Conservation (phyloP, 2,888 invertebrate genomes). For the Drosophila falleni region DNA sequence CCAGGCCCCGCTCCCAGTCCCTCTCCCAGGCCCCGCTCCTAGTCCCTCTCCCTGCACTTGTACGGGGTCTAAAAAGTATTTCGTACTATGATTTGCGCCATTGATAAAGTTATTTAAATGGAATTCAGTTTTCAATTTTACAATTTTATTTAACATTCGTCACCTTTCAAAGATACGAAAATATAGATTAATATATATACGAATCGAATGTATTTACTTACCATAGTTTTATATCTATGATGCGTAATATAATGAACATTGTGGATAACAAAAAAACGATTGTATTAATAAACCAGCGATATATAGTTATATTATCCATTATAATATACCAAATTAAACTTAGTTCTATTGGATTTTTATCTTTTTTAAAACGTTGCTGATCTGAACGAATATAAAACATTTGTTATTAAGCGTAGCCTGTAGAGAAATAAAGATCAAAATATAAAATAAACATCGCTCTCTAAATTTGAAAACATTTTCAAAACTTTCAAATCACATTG, state of each 20-base stretch:
- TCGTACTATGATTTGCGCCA: too few species aligned
- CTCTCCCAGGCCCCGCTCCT: too few species aligned
- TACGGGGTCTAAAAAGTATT: too few species aligned
- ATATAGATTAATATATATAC: not conserved
- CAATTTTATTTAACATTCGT: not conserved
- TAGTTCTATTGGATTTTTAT: not conserved
- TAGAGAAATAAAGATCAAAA: not conserved
- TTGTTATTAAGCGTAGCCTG: not conserved
- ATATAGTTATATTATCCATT: conserved; percentile 8
- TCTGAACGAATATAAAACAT: not conserved
- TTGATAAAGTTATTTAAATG: not conserved
- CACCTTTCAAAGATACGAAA: not conserved
- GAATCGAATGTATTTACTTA: not conserved
- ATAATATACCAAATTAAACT: not conserved
- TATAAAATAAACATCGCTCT: too few species aligned
- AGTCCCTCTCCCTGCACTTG: too few species aligned
- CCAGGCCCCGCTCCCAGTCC: too few species aligned
- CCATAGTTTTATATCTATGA: not conserved
- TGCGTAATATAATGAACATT: not conserved
- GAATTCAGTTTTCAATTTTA: not conserved
- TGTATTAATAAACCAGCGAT: conserved; percentile 13
- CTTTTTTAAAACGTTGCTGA: not conserved
- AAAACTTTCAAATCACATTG: not conserved
- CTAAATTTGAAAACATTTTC: not conserved
- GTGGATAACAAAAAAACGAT: conserved; percentile 9